Conservation (phyloP, 2,113 vertebrate species). For the Laterallus jamaicensis region DNA sequence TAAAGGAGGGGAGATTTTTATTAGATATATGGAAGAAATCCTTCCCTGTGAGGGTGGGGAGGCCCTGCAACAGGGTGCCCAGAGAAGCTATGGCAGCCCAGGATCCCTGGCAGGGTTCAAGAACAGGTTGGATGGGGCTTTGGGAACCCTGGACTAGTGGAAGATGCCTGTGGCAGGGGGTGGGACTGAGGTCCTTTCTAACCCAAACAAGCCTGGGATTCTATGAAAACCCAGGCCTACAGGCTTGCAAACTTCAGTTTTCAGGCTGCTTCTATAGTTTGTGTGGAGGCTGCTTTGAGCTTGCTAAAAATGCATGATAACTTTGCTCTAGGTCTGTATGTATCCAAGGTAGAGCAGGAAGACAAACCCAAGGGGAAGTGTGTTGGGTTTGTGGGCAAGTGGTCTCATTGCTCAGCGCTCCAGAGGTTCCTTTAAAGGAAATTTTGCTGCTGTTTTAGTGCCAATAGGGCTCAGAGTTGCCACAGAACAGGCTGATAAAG, state of each 20-base stretch:
- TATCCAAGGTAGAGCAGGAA: background rate
- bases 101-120: too few relatives aligned
- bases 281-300: background rate
- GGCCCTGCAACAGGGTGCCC: too few relatives aligned
- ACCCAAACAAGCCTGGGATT: too few relatives aligned
- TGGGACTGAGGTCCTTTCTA: too few relatives aligned
- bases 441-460: background rate
- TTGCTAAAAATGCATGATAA: background rate
- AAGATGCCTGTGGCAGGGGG: too few relatives aligned
- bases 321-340: background rate
- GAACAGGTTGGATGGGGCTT: too few relatives aligned
- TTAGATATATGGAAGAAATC: too few relatives aligned
- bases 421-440: background rate
- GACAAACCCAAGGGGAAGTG: fast-evolving
- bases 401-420: background rate
- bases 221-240: background rate
- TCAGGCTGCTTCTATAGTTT: background rate
- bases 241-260: background rate
- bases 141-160: too few relatives aligned
- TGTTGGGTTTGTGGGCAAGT: background rate
- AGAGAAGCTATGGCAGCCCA: too few relatives aligned
- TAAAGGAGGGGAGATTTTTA: too few relatives aligned
- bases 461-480: background rate
- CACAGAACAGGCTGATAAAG: background rate
- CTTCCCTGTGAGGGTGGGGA: too few relatives aligned